phyloP scores from a whole-genome alignment of 2,888 invertebrate species.

The Platycnemis pennipes region DNA sequence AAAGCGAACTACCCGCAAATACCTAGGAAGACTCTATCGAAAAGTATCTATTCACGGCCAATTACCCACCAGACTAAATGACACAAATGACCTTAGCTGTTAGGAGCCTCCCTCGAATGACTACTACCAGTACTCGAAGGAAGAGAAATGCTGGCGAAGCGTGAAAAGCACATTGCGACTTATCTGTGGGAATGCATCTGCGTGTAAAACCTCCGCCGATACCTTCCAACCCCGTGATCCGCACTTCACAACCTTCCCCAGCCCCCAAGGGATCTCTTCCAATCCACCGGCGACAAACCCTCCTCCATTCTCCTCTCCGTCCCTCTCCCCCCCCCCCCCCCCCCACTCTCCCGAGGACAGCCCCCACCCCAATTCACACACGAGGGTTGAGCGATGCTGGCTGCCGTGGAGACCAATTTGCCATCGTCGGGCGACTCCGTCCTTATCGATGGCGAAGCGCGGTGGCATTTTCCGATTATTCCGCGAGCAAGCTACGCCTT shows the following conservation, averaged over 20 bases:
- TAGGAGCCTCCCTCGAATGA: no score
- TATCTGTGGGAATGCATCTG: slow-evolving; percentile 57
- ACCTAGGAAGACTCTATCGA: no score
- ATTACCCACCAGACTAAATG: no score
- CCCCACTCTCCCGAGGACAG: background rate
- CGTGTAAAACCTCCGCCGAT: background rate
- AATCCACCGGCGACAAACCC: background rate
- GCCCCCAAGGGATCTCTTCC: background rate
- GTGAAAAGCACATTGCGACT: slow-evolving; percentile 51
- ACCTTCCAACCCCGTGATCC: background rate
- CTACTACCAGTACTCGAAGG: no score
- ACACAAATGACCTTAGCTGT: no score
- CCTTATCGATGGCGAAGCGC: slow-evolving; percentile 56
- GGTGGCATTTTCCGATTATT: slow-evolving; percentile 38
- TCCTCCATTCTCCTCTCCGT: background rate
- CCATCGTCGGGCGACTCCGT: slow-evolving; percentile 42
- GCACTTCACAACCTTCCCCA: background rate
- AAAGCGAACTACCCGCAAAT: background rate
- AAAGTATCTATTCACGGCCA: no score
- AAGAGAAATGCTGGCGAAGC: slow-evolving; percentile 33
- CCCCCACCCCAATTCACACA: slow-evolving; percentile 23
- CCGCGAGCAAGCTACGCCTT: background rate
- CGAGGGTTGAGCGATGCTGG: slow-evolving; percentile 56
- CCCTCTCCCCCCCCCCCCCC: background rate
- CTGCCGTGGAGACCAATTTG: slow-evolving; percentile 54